Base-by-base conservation (phyloP, 2,113 vertebrate species). In the Rafetus swinhoei region DNA sequence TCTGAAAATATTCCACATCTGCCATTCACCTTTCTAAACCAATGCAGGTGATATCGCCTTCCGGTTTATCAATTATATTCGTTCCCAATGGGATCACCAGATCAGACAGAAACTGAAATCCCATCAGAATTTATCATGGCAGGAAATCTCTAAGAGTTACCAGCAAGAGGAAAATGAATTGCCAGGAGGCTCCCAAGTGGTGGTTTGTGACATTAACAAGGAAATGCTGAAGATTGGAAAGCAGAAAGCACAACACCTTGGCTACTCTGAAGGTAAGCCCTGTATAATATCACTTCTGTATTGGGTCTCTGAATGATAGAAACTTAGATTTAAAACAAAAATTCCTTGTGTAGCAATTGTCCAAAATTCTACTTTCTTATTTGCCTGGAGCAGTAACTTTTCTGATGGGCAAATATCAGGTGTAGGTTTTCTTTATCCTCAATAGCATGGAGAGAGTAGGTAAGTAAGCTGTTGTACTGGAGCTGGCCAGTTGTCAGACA, bases 201-300 rank as follows among this genome's bases (percentile, higher is more conserved):
- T 99, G 88, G 98, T 99, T 86, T 99, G 99, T 95, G 99, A 99
- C 97, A 99, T 99, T 94, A 99, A 99, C 97, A 99, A 98, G 95
- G 99, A 99, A 96, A 99, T 99, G 99, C 98, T 99, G 80, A 99
- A 98, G 95, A 97, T 99, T 90, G 99, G 99, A 74, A 99, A 98
- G 91, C 96, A 98, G 98, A 99, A 98, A 92, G 98, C 99, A 0
- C 94, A 97, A 11, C 74, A 95, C 7, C 95, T 97, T 81, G 98
- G 99, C 93, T 95, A 98, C 93, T 96, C 87, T 3, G 93, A 98
- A 93, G 99, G 99, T 99, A 85, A 96, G 96, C 94, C 54, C 15
- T 86, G 15, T 10, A 6, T 72, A 27, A 27, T 50, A 24, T 39
- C 0, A 0, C 35, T 90, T 84, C 52, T 29, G 22, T 59, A 74